Evolutionary conservation across 2,113 vertebrate species (phyloP).

Genomic region (Tachuris rubrigastra): DNA sequence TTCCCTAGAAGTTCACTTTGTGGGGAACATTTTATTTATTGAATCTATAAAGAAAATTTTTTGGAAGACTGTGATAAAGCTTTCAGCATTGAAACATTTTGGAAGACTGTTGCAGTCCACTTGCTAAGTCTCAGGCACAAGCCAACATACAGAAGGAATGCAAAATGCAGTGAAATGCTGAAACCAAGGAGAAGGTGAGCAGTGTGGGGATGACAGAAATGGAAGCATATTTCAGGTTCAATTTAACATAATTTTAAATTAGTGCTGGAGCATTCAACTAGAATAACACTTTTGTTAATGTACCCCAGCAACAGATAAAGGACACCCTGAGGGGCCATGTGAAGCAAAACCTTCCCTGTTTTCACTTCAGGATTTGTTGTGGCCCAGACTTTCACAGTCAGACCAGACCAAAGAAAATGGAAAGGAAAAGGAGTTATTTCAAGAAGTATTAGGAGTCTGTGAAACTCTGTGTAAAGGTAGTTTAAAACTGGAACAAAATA

Average conservation of each 20-base stretch:
- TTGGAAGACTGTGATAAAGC: neutral
- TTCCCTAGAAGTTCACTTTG: neutral
- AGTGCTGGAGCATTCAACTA: neutral
- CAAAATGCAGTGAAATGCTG: neutral
- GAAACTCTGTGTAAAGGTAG: neutral
- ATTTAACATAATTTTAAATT: slow-evolving; percentile 18
- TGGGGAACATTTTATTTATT: neutral
- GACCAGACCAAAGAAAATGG: neutral
- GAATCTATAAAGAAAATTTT: neutral
- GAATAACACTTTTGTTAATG: neutral
- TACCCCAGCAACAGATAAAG: neutral
- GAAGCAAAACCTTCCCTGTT: neutral
- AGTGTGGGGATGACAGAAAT: neutral
- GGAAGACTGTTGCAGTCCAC: neutral
- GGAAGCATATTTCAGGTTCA: neutral
- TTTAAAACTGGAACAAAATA: neutral
- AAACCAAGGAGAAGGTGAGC: neutral
- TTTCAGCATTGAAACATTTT: neutral
- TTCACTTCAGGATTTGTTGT: neutral
- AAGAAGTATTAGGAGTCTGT: neutral
- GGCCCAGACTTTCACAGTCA: neutral
- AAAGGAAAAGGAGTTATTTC: neutral
- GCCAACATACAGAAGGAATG: neutral
- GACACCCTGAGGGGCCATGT: neutral
- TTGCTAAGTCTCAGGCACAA: neutral